Percentiles rank a stretch among this genome's conserved stretches.
Evolutionary conservation across 2,113 vertebrate genomes (phyloP).

Genomic region (Rhinopomastus cyanomelas): DNA sequence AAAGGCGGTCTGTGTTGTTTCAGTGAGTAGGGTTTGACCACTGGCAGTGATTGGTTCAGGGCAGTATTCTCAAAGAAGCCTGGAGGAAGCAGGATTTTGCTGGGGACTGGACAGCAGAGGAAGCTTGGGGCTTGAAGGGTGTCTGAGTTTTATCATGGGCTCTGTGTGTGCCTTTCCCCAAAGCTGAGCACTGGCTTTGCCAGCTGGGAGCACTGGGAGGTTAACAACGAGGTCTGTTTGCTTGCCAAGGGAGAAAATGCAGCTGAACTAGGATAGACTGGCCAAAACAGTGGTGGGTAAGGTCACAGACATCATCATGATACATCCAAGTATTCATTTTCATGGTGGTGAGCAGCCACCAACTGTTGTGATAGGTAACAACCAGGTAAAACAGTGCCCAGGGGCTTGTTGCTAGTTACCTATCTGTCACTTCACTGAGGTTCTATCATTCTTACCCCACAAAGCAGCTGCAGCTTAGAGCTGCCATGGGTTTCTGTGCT

Average conservation of each 20-base stretch:
- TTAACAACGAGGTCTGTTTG: neutral
- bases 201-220: neutral
- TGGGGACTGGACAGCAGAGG: neutral
- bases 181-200: neutral
- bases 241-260: neutral
- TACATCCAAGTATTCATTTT: neutral
- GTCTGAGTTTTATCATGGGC: neutral
- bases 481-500: neutral
- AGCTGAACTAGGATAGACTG: neutral
- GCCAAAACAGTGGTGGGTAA: neutral
- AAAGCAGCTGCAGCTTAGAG: neutral
- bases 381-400: neutral
- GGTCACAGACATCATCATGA: neutral
- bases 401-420: neutral
- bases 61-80: neutral
- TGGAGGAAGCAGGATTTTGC: conserved; percentile 7
- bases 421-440: neutral
- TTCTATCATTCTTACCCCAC: no score
- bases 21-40: conserved; percentile 21
- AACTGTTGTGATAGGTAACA: neutral
- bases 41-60: neutral
- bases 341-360: neutral
- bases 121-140: neutral
- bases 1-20: neutral
- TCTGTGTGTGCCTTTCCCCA: neutral